These are phyloP conservation scores for Fabriciana adippe DNA, from an alignment of 2,888 invertebrate genomes.

Conservation along the genomic window DNA sequence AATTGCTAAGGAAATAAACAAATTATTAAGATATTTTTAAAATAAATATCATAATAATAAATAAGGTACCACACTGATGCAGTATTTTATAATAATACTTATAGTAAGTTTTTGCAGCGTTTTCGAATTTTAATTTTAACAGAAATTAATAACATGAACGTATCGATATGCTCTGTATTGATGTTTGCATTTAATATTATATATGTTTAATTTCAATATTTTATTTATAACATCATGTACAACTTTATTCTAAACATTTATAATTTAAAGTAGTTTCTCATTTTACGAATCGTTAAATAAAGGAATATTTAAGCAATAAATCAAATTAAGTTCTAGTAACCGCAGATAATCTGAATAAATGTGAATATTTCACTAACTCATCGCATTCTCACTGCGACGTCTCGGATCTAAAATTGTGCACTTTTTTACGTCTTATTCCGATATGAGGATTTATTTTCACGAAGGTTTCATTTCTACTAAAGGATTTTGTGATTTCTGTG, in stretches of 20 bases:
- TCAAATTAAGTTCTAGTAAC: constrained; percentile 26
- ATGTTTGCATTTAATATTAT: too few species aligned
- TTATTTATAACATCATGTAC: not conserved
- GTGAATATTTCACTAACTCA: constrained; percentile 31
- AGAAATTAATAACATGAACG: too few species aligned
- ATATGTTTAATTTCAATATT: too few species aligned
- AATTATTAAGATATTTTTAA: too few species aligned
- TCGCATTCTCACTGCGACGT: constrained; percentile 22
- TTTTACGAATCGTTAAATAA: constrained; percentile 30
- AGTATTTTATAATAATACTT: too few species aligned
- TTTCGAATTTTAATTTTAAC: too few species aligned
- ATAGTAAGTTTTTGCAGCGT: too few species aligned
- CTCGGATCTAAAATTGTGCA: constrained; percentile 22
- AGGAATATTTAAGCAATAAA: constrained; percentile 34
- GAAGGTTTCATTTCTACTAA: constrained; percentile 19
- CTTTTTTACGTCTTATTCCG: constrained; percentile 21
- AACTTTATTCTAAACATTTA: constrained; percentile 16
- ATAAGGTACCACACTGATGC: too few species aligned
- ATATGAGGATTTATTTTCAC: constrained; percentile 14
- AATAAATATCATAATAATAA: too few species aligned
- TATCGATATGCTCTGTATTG: too few species aligned
- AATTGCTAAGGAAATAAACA: too few species aligned
- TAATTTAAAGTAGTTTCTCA: constrained; percentile 29
- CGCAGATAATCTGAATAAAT: constrained; percentile 33
- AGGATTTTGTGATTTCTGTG: constrained; percentile 22